Conservation (phyloP, 2,797 vertebrate genomes). For the Oreochromis grahami region DNA sequence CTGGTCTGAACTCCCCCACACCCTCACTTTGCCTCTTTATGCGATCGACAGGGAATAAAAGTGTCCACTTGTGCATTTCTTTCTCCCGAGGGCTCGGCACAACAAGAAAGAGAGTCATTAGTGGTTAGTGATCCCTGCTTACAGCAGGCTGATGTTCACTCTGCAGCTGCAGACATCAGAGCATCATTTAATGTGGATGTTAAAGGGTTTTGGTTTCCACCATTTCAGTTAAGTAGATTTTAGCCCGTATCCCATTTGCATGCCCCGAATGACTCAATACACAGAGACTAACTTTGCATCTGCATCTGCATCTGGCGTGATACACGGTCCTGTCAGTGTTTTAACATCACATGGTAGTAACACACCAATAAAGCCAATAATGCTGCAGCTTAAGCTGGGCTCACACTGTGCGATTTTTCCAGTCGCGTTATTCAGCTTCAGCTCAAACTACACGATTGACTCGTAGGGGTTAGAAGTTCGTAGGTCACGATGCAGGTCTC, state of each 20-base stretch:
- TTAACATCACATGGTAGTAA: background rate
- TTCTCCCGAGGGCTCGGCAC: background rate
- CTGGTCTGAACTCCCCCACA: background rate
- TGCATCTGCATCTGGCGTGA: background rate
- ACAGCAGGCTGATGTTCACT: background rate
- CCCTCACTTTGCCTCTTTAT: background rate
- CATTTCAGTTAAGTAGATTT: background rate
- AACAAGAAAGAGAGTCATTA: background rate
- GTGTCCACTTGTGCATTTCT: conserved; percentile 12
- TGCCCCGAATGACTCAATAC: accelerated
- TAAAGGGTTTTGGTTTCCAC: background rate
- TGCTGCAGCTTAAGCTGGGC: background rate
- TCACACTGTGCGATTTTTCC: no score
- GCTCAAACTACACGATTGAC: no score
- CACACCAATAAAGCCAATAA: background rate
- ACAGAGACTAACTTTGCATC: background rate
- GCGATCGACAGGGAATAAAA: conserved; percentile 20
- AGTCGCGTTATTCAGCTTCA: no score
- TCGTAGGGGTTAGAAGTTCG: no score
- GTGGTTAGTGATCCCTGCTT: background rate
- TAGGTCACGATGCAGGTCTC: no score
- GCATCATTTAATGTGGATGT: background rate
- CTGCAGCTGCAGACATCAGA: background rate
- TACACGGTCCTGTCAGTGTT: background rate
- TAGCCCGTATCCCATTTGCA: background rate